phyloP scores from a whole-genome alignment of 2,888 invertebrate species.

The Alviniconcha strummeri region DNA sequence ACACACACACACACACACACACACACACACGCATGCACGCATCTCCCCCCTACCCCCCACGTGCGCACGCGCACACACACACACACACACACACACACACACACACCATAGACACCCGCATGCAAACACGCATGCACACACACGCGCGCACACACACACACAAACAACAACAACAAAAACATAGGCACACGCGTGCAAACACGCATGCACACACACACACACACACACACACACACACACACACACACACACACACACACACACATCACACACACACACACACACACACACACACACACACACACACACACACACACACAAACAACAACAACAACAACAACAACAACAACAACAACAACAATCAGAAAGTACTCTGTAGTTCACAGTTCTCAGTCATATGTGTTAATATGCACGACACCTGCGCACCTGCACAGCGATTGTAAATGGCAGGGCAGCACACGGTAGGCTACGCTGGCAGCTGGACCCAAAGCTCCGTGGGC shows the following conservation, averaged over 20 bases:
- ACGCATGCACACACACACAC: background rate
- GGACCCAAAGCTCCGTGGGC: too few species aligned
- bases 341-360: too few species aligned
- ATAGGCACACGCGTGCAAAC: background rate
- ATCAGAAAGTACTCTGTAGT: too few species aligned
- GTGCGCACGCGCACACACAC: background rate
- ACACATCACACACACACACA: background rate
- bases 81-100: background rate
- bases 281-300: slow-evolving; percentile 2
- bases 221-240: slow-evolving; percentile 12
- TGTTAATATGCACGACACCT: too few species aligned
- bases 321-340: too few species aligned
- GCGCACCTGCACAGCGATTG: too few species aligned
- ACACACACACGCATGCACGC: background rate
- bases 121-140: background rate
- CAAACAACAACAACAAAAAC: background rate
- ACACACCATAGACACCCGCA: too few species aligned
- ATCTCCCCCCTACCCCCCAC: background rate
- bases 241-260: background rate
- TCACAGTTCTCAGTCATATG: too few species aligned
- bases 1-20: slow-evolving; percentile 1
- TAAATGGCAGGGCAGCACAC: too few species aligned
- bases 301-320: background rate
- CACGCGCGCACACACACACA: too few species aligned
- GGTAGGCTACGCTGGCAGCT: too few species aligned